phyloP scores from a whole-genome alignment of 2,888 invertebrate genomes.

The Pyrgus malvae region DNA sequence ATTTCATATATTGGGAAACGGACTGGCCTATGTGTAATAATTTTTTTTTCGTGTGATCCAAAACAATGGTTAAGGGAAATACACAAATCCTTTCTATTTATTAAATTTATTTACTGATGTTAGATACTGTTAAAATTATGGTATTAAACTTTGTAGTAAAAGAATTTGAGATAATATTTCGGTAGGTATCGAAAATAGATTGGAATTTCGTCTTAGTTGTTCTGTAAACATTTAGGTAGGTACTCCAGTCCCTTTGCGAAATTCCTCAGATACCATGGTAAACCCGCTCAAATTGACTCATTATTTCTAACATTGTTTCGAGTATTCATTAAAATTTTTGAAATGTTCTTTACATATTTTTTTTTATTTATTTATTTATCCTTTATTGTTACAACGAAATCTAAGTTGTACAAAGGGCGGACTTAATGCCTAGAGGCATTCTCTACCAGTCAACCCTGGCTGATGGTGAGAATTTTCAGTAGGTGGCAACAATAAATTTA shows the following conservation, averaged over 20 bases:
- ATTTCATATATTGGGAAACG: constrained; percentile 4
- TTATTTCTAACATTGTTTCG: constrained; percentile 23
- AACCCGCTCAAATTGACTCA: constrained; percentile 25
- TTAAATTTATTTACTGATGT: neutral
- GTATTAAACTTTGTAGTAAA: neutral
- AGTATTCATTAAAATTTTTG: constrained; percentile 22
- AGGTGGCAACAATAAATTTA: too few relatives aligned
- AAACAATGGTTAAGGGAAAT: constrained; percentile 1
- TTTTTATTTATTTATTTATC: too few relatives aligned
- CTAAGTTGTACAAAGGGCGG: too few relatives aligned
- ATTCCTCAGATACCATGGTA: constrained; percentile 18
- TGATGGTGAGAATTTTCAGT: too few relatives aligned
- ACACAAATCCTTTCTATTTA: neutral
- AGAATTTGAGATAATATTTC: neutral
- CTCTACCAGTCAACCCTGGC: too few relatives aligned
- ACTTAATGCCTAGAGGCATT: too few relatives aligned
- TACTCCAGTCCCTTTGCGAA: constrained; percentile 17
- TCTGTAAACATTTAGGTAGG: constrained; percentile 12
- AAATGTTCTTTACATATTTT: neutral
- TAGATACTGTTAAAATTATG: neutral
- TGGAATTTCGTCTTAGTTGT: constrained; percentile 10
- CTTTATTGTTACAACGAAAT: too few relatives aligned
- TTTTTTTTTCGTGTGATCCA: neutral
- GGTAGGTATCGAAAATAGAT: neutral
- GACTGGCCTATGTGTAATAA: neutral